phyloP scores from a whole-genome alignment of 2,797 vertebrate genomes.

The Nasua narica region DNA sequence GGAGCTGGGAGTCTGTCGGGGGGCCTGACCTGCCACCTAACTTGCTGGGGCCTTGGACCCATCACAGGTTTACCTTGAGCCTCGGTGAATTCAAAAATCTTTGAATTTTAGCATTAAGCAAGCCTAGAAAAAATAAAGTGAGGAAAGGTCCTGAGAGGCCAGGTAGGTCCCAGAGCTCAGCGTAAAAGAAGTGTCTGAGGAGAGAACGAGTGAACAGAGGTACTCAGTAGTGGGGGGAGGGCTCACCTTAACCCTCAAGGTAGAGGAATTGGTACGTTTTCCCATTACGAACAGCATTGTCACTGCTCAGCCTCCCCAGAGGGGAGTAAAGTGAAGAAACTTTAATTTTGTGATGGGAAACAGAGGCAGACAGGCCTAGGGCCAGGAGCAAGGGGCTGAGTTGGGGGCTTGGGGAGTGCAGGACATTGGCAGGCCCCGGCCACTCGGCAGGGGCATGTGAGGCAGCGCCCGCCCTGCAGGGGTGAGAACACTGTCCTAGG shows the following conservation, averaged over 20 bases:
- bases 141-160: background rate
- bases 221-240: background rate
- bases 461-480: rapidly evolving
- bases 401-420: background rate
- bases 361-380: background rate
- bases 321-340: background rate
- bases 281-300: background rate
- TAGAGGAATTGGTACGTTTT: background rate
- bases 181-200: background rate
- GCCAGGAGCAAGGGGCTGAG: background rate
- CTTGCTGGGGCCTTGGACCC: background rate
- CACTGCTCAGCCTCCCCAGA: background rate
- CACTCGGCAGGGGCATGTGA: background rate
- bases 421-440: rapidly evolving
- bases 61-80: background rate
- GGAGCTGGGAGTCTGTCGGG: background rate
- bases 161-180: background rate
- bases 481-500: background rate
- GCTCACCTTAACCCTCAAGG: background rate
- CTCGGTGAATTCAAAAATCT: background rate
- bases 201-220: background rate
- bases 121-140: background rate
- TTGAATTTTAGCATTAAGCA: background rate
- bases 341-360: background rate
- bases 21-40: background rate